Evolutionary conservation across 2,797 vertebrate genomes (phyloP), one percentile per base, ranked within the genome.

Genomic region (Sphenodon punctatus): DNA sequence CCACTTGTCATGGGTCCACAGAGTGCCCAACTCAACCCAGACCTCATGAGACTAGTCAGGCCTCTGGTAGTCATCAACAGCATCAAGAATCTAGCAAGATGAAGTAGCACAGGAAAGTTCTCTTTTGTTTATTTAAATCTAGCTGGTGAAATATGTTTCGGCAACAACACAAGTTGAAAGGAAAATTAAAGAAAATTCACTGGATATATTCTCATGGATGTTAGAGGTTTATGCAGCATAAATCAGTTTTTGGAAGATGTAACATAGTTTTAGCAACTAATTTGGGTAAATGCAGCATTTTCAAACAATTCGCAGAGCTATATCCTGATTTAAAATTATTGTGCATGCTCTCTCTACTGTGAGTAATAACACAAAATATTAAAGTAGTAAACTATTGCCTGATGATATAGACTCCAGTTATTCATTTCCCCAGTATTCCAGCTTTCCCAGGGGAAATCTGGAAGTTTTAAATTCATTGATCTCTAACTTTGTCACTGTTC

Each of bases 401-500:
- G 65, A 82, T 91, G 86, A 82, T 60, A 81, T 5, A 78, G 17
- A 75, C 36, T 32, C 63, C 83, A 20, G 39, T 76, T 75, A 82
- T 82, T 84, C 63, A 85, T 89, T 91, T 43, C 60, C 80, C 45
- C 49, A 74, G 39, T 85, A 84, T 80, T 85, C 74, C 71, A 75
- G 75, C 78, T 88, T 42, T 80, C 70, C 82, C 67, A 66, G 41
- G 78, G 66, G 78, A 89, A 89, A 91, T 82, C 38, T 88, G 23
- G 8, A 89, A 80, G 32, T 88, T 90, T 88, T 68, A 87, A 77
- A 85, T 77, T 77, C 39, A 86, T 49, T 67, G 64, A 90, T 88
- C 43, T 20, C 65, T 82, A 5, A 4, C 73, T 92, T 87, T 86
- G 61, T 48, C 10, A 58, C 63, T 51, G 23, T 71, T 75, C 71